Base-by-base conservation (phyloP, 1,140 invertebrate genomes). In the Formica exsecta region DNA sequence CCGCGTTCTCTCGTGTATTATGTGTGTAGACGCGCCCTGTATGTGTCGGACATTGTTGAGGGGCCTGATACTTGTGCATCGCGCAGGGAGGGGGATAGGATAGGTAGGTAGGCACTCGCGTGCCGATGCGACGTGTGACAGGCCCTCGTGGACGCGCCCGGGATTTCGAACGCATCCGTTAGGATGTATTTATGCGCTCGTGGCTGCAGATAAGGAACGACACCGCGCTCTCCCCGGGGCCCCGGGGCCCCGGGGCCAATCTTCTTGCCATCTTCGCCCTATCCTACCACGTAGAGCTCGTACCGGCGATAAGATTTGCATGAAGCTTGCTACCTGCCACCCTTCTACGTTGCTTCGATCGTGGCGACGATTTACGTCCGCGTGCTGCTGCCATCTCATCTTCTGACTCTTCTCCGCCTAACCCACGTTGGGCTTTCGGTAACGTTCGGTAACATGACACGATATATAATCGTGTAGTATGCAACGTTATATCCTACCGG, bases 131-230 rank as follows among this genome's bases (percentile, higher is more conserved):
- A 59, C 61, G 61, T 73, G 59, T 84, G 79, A 74, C 48, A 73
- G 70, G 66, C 44, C 48, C 66, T 32, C 59, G 77, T 73, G 68
- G 84, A 74, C 70, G 77, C 54, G 48, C 64, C 51, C 48, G 48
- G 38, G 41, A 85, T 85, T 86, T 90, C 66, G 75, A 86, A 86
- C 86, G 73, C 38, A 73, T 85, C 86, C 86, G 90, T 92, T 92
- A 90, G 90, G 91, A 93, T 93, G 91, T 92, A 94, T 94, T 94
- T 94, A 93, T 93, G 92, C 93, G 90, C 87, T 84, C 91, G 87
- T 91, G 80, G 77, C 89, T 91, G 91, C 88, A 92, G 93, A 94
- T 94, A 94, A 94, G 93, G 91, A 94, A 93, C 91, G 92, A 94
- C 92, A 92, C 88, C 68, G 87, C 88, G 85, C 80, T 89, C 83